Evolutionary conservation across 2,113 vertebrate species (phyloP), one percentile per base, ranked within the genome.

Genomic region (Phaethon lepturus): DNA sequence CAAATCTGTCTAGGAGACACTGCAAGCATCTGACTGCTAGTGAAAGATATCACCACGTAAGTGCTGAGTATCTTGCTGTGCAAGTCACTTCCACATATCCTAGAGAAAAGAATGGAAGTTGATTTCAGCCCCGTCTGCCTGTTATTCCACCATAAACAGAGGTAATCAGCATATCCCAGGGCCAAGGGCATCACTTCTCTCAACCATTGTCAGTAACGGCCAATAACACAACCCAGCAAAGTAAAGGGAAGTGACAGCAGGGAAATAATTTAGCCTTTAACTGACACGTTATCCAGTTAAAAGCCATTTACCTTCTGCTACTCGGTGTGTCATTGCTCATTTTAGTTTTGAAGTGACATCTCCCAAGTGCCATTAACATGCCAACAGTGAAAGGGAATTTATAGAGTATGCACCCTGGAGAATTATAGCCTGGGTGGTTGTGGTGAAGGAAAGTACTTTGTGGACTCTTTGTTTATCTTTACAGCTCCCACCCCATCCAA

Each of bases 241-340:
- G 91, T 74, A 92, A 98, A 96, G 90, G 55, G 73, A 97, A 96
- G 89, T 96, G 97, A 97, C 97, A 97, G 96, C 92, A 93, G 93
- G 93, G 93, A 97, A 97, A 97, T 97, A 96, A 97, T 97, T 97
- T 77, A 96, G 93, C 96, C 91, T 93, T 95, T 97, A 97, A 96
- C 50, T 95, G 97, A 97, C 97, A 97, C 44, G 49, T 95, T 97
- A 91, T 91, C 97, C 96, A 95, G 97, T 97, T 97, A 97, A 97
- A 97, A 97, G 96, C 93, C 97, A 96, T 97, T 98, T 98, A 97
- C 97, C 96, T 98, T 98, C 96, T 97, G 96, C 97, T 95, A 93
- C 80, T 96, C 6, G 7, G 29, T 58, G 79, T 97, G 96, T 94
- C 97, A 95, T 73, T 96, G 96, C 86, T 97, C 97, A 85, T 98